Conservation (phyloP, 35 echinoderm and acorn worm species). For the Lytechinus pictus region DNA sequence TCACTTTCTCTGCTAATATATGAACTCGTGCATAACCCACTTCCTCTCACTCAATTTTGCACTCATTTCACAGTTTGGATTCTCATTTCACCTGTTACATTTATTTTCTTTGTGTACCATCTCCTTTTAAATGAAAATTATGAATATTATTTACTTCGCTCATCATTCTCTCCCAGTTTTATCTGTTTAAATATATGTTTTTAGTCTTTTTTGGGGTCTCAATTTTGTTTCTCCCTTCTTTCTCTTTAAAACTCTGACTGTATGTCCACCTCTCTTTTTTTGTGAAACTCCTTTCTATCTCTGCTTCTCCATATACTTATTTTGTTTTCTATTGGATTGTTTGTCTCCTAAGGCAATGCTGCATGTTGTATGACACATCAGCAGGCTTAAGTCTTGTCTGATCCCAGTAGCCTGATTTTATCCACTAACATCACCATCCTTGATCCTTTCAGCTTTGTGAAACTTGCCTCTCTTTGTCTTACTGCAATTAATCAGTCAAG, state of each 20-base stretch:
- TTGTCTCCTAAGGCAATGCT: background rate
- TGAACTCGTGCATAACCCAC: background rate
- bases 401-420: slow-evolving; percentile 2
- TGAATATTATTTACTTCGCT: no score
- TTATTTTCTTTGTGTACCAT: no score
- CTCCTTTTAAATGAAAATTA: no score
- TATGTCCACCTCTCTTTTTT: background rate
- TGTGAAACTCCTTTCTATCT: background rate
- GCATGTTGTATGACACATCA: slow-evolving; percentile 8
- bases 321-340: no score
- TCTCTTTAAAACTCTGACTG: background rate
- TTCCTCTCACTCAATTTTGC: background rate
- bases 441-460: background rate
- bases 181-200: no score
- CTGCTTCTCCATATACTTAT: no score
- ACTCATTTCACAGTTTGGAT: background rate
- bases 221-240: background rate
- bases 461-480: background rate
- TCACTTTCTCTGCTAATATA: background rate
- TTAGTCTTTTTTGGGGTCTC: background rate
- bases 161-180: no score
- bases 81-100: background rate
- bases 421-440: background rate
- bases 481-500: background rate
- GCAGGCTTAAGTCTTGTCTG: slow-evolving; percentile 17